Evolutionary conservation across 2,113 vertebrate genomes (phyloP).

Genomic region (Hydropotes inermis): DNA sequence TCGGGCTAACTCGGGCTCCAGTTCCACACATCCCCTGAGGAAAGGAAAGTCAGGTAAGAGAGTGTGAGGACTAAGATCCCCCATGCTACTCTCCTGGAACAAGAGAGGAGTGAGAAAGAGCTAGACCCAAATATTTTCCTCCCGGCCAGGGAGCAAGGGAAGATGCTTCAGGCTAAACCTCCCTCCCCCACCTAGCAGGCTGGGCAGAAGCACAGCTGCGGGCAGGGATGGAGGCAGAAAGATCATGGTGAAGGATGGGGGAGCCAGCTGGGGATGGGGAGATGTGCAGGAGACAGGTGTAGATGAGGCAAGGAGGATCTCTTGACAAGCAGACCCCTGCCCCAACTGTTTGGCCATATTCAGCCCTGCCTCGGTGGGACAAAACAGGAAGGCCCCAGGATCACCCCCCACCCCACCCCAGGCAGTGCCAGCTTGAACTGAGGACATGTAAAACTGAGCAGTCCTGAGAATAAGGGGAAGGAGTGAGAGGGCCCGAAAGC

Average conservation of each 20-base stretch:
- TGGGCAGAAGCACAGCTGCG: neutral
- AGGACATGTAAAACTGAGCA: neutral
- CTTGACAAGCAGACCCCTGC: neutral
- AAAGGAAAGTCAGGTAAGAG: neutral
- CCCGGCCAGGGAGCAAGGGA: neutral
- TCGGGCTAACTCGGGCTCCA: neutral
- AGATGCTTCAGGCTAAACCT: neutral
- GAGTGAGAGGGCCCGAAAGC: neutral
- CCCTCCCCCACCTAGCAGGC: neutral
- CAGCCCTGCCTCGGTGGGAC: neutral
- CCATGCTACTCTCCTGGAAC: neutral
- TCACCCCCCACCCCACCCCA: neutral
- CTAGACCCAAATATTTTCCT: neutral
- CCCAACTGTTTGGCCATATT: neutral
- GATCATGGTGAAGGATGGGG: neutral
- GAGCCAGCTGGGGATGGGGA: neutral
- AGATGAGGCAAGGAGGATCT: neutral
- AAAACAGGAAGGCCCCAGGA: neutral
- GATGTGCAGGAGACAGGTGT: neutral
- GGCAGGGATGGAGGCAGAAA: neutral
- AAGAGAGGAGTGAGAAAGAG: neutral
- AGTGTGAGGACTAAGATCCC: neutral
- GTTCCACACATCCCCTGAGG: neutral
- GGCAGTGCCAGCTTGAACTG: neutral
- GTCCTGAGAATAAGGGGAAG: neutral